Percentiles rank a stretch among this genome's conserved stretches.
These are phyloP conservation scores for Muntiacus muntjak DNA, from an alignment of 2,113 vertebrate genomes.

Conservation along the genomic window DNA sequence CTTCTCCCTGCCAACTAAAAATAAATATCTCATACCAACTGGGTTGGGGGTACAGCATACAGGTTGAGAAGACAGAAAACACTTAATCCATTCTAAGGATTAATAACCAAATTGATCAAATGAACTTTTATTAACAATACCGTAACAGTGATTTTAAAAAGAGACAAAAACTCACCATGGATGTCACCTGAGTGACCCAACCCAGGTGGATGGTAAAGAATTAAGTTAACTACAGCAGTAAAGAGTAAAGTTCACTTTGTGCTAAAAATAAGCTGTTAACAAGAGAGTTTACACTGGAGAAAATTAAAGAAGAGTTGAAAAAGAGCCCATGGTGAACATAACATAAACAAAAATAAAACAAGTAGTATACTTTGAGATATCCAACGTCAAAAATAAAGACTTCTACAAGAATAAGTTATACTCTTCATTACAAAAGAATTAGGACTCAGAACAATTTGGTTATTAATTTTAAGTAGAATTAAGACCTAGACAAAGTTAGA, in stretches of 20 bases:
- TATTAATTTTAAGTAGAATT: not conserved
- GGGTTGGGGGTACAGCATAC: not conserved
- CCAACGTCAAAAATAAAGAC: not conserved
- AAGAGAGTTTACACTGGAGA: not conserved
- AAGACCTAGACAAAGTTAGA: not conserved
- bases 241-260: not conserved
- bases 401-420: not conserved
- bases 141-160: not conserved
- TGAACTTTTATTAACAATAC: not conserved
- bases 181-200: too few relatives aligned
- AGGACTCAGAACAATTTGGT: not conserved
- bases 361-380: not conserved
- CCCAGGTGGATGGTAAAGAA: not conserved
- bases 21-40: not conserved
- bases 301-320: not conserved
- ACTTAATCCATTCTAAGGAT: not conserved
- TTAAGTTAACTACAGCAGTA: not conserved
- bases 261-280: not conserved
- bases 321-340: not conserved
- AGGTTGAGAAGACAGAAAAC: not conserved
- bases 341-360: not conserved
- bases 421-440: not conserved
- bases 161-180: not conserved
- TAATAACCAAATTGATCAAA: not conserved
- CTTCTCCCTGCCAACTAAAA: conserved; percentile 41